Percentiles rank a stretch among this genome's conserved stretches.
These are phyloP conservation scores for Pao palembangensis DNA, from an alignment of 2,113 vertebrate species.

Conservation along the genomic window DNA sequence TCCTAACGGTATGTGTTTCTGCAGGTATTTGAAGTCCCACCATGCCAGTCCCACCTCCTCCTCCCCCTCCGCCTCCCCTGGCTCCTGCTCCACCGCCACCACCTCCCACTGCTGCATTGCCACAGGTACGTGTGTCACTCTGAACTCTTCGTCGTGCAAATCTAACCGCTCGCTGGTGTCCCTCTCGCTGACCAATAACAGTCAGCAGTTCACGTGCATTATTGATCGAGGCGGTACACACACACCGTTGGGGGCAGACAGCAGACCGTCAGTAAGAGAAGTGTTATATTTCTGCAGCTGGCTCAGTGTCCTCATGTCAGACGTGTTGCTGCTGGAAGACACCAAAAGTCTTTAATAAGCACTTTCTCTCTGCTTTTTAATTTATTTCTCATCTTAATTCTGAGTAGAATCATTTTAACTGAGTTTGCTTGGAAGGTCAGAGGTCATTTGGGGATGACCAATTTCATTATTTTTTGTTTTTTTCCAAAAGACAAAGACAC, in stretches of 20 bases:
- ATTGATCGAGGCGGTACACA: conserved; percentile 54
- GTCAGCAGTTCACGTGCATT: conserved; percentile 61
- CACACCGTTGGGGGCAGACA: conserved; percentile 11
- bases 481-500: too few species aligned
- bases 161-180: conserved; percentile 12
- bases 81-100: conserved; percentile 49
- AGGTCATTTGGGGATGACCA: too few species aligned
- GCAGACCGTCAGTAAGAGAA: conserved; percentile 25
- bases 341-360: too few species aligned
- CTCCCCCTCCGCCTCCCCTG: conserved; percentile 49
- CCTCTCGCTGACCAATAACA: conserved; percentile 18
- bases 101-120: conserved; percentile 38
- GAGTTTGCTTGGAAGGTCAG: too few species aligned
- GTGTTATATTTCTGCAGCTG: conserved; percentile 57
- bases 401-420: too few species aligned
- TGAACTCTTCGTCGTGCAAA: conserved; percentile 16
- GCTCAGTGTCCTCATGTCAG: conserved; percentile 40
- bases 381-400: too few species aligned
- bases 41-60: conserved; percentile 62
- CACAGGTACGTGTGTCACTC: conserved; percentile 49
- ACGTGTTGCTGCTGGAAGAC: conserved; percentile 19
- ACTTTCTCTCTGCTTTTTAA: too few species aligned
- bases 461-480: too few species aligned
- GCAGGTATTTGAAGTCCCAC: conserved; percentile 44
- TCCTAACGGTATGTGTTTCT: conserved; percentile 2